Evolutionary conservation across 2,888 invertebrate species (phyloP), one percentile per base, ranked within the genome.

Genomic region (Petrolisthes cinctipes): DNA sequence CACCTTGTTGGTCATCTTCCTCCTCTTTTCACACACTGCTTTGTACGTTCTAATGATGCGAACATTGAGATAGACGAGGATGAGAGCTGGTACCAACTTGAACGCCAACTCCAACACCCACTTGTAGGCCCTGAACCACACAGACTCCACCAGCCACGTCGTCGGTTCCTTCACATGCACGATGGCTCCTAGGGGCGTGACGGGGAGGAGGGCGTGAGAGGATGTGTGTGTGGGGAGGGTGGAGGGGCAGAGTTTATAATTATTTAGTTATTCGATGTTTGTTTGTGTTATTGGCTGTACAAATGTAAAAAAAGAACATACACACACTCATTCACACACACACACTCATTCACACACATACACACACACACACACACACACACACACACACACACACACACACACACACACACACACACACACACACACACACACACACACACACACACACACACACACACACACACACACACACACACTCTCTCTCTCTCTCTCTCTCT

Each of bases 41-140:
- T 95, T 94, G 92, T 95, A 95, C 9, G 94, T 95, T 91, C 95
- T 93, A 93, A 95, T 94, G 91, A 95, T 95, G 86, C 95, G 93
- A 61, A 95, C 92, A 92, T 95, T 95, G 86, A 95, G 93, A 5
- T 94, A 95, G 0, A 95, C 95, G 82, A 95, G 93, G 23, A 95
- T 92, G 66, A 95, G 93, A 11, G 95, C 95, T n/a, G 95, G 95
- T 20, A 95, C 94, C 68, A 95, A 94, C 92, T 95, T 95, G 92
- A 95, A 95, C 61, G 95, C 93, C 54, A 95, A 93, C 92, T 95
- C 95, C 88, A 95, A 92, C 85, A 95, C 93, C 84, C 95, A 94
- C 91, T 95, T 95, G 93, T 95, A 95, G 20, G 94, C 93, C 51
- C 94, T 93, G 92, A 94, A 94, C 92, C 94, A 94, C 54, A 94